These are phyloP conservation scores for Odontesthes bonariensis DNA, from an alignment of 2,113 vertebrate species.

Conservation along the genomic window DNA sequence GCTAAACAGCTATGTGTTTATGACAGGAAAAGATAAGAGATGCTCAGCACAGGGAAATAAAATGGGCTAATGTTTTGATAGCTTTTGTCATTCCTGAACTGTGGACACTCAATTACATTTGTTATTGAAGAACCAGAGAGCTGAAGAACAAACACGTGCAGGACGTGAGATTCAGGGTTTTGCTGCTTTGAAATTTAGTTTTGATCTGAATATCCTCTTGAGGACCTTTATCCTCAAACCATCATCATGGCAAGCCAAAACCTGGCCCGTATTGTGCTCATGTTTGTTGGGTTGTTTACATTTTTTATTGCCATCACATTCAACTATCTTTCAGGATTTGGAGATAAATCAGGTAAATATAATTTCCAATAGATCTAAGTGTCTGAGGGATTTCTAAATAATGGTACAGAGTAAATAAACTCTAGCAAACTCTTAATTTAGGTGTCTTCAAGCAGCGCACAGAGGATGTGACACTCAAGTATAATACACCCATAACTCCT, in stretches of 20 bases:
- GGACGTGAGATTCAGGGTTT: not conserved
- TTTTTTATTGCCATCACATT: conserved; percentile 53
- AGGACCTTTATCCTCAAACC: conserved; percentile 30
- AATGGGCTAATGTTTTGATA: conserved; percentile 17
- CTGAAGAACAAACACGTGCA: not conserved
- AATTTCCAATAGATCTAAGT: not conserved
- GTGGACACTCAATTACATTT: not conserved
- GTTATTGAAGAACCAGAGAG: not conserved
- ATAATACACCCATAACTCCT: conserved; percentile 66
- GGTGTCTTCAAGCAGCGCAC: conserved; percentile 70
- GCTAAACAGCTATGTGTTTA: conserved; percentile 41
- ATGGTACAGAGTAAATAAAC: not conserved
- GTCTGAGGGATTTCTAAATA: not conserved
- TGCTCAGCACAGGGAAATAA: conserved; percentile 47
- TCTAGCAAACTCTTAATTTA: conserved; percentile 14
- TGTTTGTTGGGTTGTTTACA: conserved; percentile 55
- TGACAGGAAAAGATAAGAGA: conserved; percentile 49
- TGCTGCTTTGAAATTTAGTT: not conserved
- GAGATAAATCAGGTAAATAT: conserved; percentile 61
- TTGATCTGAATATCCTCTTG: not conserved
- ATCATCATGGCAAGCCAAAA: conserved; percentile 46
- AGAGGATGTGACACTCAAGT: conserved; percentile 66
- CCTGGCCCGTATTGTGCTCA: conserved; percentile 44
- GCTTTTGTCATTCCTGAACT: not conserved
- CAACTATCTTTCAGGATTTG: conserved; percentile 60